These are phyloP conservation scores for Amia ocellicauda DNA, from an alignment of 2,113 vertebrate species.

Conservation along the genomic window DNA sequence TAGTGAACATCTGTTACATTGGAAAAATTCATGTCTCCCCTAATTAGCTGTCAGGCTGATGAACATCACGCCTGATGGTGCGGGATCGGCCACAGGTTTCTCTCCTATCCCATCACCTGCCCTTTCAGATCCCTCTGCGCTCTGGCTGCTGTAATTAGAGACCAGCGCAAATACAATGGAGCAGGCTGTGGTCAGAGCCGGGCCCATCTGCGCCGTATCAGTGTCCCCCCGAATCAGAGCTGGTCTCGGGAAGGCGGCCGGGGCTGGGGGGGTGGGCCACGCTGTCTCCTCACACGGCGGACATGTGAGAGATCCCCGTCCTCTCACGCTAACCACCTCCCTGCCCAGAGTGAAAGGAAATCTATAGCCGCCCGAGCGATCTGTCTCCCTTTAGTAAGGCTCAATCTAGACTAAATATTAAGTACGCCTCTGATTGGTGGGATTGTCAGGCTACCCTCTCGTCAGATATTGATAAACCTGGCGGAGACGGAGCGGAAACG, in stretches of 20 bases:
- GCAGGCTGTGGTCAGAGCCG: conserved; percentile 83
- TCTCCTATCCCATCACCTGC: conserved; percentile 95
- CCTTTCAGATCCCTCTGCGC: conserved; percentile 74
- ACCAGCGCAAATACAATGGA: conserved; percentile 91
- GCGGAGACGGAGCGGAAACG: conserved; percentile 51
- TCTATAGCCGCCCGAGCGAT: conserved; percentile 42
- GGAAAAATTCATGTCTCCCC: conserved; percentile 99
- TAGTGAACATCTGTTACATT: conserved; percentile 99
- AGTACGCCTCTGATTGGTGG: conserved; percentile 37
- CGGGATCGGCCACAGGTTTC: conserved; percentile 96
- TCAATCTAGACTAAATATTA: conserved; percentile 49
- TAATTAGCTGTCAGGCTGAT: conserved; percentile 99
- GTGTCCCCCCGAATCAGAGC: conserved; percentile 55
- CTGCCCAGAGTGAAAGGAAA: conserved; percentile 50
- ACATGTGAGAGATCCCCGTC: conserved; percentile 21
- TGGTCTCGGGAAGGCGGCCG: conserved; percentile 36
- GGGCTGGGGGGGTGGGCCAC: conserved; percentile 31
- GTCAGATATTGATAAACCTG: conserved; percentile 44
- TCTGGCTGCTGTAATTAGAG: conserved; percentile 92
- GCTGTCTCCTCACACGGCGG: conserved; percentile 25
- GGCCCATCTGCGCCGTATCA: conserved; percentile 85
- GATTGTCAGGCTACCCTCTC: conserved; percentile 33
- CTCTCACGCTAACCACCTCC: conserved; percentile 34
- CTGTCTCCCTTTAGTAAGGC: conserved; percentile 45
- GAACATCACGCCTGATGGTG: conserved; percentile 97